Evolutionary conservation across 2,888 invertebrate species (phyloP).

Genomic region (Gari tellinella): DNA sequence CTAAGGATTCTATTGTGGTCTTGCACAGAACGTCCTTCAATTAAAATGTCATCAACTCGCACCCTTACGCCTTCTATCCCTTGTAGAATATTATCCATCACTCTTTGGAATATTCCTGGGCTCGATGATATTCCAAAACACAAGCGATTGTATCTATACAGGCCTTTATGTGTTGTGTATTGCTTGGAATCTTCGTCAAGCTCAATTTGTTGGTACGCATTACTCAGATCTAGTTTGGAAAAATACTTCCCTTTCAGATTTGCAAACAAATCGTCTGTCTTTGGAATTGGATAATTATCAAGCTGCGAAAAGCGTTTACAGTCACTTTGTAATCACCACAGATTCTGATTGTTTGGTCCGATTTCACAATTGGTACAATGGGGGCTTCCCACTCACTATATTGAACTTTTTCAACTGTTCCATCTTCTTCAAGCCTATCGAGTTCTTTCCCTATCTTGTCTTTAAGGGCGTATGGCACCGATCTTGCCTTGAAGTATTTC

Average conservation of each 20-base stretch:
- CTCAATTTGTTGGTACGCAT: slow-evolving; percentile 17
- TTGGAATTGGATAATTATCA: slow-evolving; percentile 12
- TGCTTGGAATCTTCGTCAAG: slow-evolving; percentile 10
- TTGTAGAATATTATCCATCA: slow-evolving; percentile 10
- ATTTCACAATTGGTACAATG: slow-evolving; percentile 9
- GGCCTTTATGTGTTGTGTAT: slow-evolving; percentile 10
- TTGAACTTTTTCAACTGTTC: slow-evolving; percentile 7
- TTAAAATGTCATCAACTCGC: slow-evolving; percentile 1
- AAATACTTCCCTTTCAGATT: slow-evolving; percentile 9
- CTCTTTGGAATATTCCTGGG: slow-evolving; percentile 15
- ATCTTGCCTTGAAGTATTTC: too few relatives aligned
- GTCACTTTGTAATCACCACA: slow-evolving; percentile 11
- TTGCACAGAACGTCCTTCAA: neutral
- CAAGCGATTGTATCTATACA: slow-evolving; percentile 6
- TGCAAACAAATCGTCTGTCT: slow-evolving; percentile 6
- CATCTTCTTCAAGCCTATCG: neutral
- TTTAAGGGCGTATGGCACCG: too few relatives aligned
- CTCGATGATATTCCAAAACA: slow-evolving; percentile 18
- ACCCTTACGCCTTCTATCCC: slow-evolving; percentile 9
- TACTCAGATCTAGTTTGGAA: slow-evolving; percentile 14
- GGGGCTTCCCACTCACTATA: slow-evolving; percentile 15
- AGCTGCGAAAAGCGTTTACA: neutral
- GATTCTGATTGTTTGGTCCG: slow-evolving; percentile 8
- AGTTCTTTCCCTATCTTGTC: neutral
- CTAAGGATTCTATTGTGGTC: slow-evolving; percentile 3